Evolutionary conservation across 2,113 vertebrate species (phyloP).

Genomic region (Toxotes chatareus): DNA sequence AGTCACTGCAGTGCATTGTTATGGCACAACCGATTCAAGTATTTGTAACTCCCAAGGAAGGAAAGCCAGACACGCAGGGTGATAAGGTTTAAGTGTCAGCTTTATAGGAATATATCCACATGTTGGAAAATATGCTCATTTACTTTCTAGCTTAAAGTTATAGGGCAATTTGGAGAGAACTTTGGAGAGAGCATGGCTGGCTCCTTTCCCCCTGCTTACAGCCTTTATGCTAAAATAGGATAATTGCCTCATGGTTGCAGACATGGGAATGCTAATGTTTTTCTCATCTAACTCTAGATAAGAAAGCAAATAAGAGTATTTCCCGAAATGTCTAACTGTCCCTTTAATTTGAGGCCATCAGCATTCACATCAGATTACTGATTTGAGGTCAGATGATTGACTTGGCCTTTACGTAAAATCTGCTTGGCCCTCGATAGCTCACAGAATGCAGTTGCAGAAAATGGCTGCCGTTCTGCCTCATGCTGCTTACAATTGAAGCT

Average conservation of each 20-base stretch:
- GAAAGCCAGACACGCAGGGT: not conserved
- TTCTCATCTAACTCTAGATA: no score
- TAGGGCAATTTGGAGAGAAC: no score
- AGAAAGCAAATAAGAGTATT: no score
- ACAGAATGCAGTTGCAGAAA: slow-evolving; percentile 2
- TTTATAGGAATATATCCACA: not conserved
- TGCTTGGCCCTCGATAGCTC: not conserved
- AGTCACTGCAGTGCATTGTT: not conserved
- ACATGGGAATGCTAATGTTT: no score
- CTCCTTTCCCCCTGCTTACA: no score
- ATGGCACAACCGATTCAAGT: not conserved
- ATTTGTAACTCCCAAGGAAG: not conserved
- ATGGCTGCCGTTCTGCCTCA: slow-evolving; percentile 6
- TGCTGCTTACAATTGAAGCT: slow-evolving; percentile 25
- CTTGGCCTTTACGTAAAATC: not conserved
- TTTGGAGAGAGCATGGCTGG: no score
- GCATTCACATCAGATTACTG: not conserved
- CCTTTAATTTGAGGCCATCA: no score
- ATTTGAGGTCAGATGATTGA: not conserved
- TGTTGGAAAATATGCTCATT: not conserved
- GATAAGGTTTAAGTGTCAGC: not conserved
- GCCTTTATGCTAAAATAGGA: no score
- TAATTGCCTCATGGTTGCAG: no score
- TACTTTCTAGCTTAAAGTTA: not conserved
- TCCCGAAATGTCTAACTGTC: no score